Base-by-base conservation (phyloP, 2,797 vertebrate species). In the Ptychobarbus kaznakovi region DNA sequence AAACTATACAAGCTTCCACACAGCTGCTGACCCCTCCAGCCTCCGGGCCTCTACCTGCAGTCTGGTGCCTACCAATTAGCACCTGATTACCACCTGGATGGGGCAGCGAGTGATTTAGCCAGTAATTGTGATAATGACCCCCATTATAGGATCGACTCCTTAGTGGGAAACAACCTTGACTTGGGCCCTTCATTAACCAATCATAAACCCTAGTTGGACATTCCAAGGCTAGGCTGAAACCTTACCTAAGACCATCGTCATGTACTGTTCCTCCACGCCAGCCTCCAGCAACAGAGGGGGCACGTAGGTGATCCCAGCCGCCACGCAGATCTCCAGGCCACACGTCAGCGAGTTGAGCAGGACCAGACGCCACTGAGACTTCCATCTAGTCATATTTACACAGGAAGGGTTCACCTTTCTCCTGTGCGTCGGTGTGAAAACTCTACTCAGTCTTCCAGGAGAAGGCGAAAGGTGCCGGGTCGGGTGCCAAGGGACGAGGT, bases 191-290 rank as follows among this genome's bases (percentile, higher is more conserved):
- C 25, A 53, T 51, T 83, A 73, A 61, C 66, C 46, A 70, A 80
- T 66, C 25, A 70, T 76, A 82, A 82, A 81, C 46, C 44, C 15
- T 61, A 49, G 6, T 22, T 74, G 22, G 25, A 49, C 32, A 66
- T 69, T 86, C 80, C 22, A 42, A 15, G 11, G 32, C 32, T 68
- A 58, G 56, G 13, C 40, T 75, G 46, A 68, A 61, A 58, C 32
- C 91, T 91, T 91, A 96, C 95, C 95, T 87, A 96, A 87, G 66
- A 96, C 95, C 95, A 96, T 96, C 82, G 95, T 96, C 95, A 96
- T 96, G 91, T 96, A 96, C 84, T 92, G 94, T 91, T 96, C 95
- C 90, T 95, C 92, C 78, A 96, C 94, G 4, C 95, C 95, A 1
- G 95, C 94, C 90, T 96, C 95, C 89, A 96, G 94, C 86, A 96